A percentile compares a stretch with the other conserved stretches of the same genome.
These are phyloP conservation scores for Lithosia quadra DNA, from an alignment of 2,888 invertebrate genomes.

Conservation along the genomic window DNA sequence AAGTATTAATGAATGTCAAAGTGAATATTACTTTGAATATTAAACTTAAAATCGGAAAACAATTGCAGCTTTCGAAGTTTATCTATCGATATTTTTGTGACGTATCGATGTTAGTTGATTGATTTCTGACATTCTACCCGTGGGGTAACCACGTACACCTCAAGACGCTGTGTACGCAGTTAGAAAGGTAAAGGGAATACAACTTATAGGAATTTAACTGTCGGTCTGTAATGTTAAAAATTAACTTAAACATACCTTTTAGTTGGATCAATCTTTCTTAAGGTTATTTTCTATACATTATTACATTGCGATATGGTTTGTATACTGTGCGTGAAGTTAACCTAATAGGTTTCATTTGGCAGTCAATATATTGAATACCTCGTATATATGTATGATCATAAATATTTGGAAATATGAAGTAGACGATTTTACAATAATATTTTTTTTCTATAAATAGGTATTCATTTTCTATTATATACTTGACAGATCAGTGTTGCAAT, in stretches of 20 bases:
- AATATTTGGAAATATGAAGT: conserved; percentile 10
- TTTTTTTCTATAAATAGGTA: conserved; percentile 6
- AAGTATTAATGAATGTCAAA: conserved; percentile 36
- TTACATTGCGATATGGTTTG: neutral
- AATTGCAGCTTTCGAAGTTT: neutral
- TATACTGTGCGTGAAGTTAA: conserved; percentile 10
- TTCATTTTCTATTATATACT: conserved; percentile 5
- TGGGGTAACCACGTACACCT: neutral
- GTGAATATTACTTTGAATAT: conserved; percentile 28
- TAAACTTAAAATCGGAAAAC: conserved; percentile 13
- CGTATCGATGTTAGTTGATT: neutral
- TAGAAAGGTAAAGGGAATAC: neutral
- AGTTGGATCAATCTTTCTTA: neutral
- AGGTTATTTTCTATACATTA: neutral
- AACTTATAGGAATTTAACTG: neutral
- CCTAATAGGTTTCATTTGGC: conserved; percentile 47
- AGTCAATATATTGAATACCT: conserved; percentile 26
- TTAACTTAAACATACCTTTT: neutral
- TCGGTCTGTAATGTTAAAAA: neutral
- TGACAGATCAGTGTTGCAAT: conserved; percentile 5
- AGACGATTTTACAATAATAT: conserved; percentile 15
- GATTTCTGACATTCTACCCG: neutral
- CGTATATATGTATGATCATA: conserved; percentile 11
- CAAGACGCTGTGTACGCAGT: neutral
- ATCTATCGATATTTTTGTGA: neutral